Evolutionary conservation across 2,797 vertebrate genomes (phyloP), one percentile per base, ranked within the genome.

Genomic region (Clarias laeviceps): DNA sequence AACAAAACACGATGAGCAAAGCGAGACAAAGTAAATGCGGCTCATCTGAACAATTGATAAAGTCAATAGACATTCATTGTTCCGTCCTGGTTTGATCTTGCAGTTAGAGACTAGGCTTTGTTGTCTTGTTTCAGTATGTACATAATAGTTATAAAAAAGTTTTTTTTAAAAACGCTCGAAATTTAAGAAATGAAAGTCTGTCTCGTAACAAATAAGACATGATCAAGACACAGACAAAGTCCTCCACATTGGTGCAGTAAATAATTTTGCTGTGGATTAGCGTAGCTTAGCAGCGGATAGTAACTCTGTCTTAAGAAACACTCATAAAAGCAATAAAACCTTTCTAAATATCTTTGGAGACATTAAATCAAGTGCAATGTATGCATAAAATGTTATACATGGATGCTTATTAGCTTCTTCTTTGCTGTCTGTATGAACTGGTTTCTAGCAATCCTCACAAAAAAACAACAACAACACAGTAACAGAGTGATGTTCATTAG

Each of bases 1-100:
- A 69, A 91, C 83, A 91, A 91, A 92, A 89, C 88, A 84, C 89
- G 90, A 92, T 82, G 89, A 88, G 90, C 89, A 86, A 91, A 88
- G n/a, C 79, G 22, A 66, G 61, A 29, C 85, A 82, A 87, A 78
- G 78, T 77, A 88, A 86, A 87, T 56, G 77, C 81, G 62, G 72
- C 40, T 85, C 80, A 57, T 81, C 37, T 70, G 65, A 88, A 90
- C 82, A 82, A 88, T 87, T 82, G 86, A 80, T 76, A 79, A 68
- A 85, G 2, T 54, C 15, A 32, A 72, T 84, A 69, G 62, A 76
- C 73, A 74, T 82, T 92, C 87, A 85, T 66, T 82, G 88, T 89
- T 90, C 89, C 54, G 37, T 85, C 82, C 80, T 62, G 76, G 91
- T 90, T 94, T 92, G 89, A 92, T 92, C 87, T 90, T 89, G 88